Base-by-base conservation (phyloP, 2,888 invertebrate species). In the Nymphalis urticae region DNA sequence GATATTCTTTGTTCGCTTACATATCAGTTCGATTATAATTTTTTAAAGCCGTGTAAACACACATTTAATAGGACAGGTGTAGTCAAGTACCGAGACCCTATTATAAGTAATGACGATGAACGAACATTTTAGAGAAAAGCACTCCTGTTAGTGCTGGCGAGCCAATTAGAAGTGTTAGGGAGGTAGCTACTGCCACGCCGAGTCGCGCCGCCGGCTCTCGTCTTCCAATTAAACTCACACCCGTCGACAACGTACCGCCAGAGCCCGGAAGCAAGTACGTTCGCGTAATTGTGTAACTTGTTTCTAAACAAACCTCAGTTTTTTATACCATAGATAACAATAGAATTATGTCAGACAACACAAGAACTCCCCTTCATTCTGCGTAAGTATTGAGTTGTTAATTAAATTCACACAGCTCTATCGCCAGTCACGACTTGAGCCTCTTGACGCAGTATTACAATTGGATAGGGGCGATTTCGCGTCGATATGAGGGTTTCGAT, bases 141-240 rank as follows among this genome's bases (percentile, higher is more conserved):
- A 64, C 84, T 85, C 82, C 81, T 85, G 85, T 85, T 88, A 86
- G 87, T 84, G 85, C 82, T 85, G 83, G 82, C 83, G 83, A 86
- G 90, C 90, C 91, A 92, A 91, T 91, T 91, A 92, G 87, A 88
- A 85, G 86, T 85, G 88, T 86, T 85, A 85, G 85, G 83, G 82
- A 81, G 82, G 78, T 73, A 79, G 48, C 64, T 58, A 48, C 75
- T 72, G 76, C 77, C 78, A 75, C 72, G 76, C 27, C 56, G 56
- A 56, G 56, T 32, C 56, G 56, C 54, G 58, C 78, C 76, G 77
- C 74, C 77, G 74, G 76, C 77, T 75, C 75, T 71, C 79, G 72
- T 76, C 80, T 87, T 88, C 90, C 90, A 90, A 90, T 92, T 92
- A 91, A 89, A 87, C 83, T 85, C 82, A 82, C 85, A 84, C 84